phyloP scores from a whole-genome alignment of 2,113 vertebrate species.

The Oryzias woworae region DNA sequence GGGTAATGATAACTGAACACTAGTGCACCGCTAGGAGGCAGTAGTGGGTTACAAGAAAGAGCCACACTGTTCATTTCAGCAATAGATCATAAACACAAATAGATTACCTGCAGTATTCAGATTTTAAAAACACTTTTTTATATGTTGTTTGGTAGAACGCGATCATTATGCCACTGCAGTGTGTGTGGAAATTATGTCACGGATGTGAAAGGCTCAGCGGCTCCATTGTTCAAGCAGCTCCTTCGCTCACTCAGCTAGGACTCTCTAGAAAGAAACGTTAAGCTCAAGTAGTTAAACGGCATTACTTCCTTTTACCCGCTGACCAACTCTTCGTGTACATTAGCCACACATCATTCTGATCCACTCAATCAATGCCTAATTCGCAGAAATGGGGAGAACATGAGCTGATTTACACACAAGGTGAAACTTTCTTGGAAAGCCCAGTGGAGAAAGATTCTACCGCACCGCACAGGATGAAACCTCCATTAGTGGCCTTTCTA shows the following conservation, averaged over 20 bases:
- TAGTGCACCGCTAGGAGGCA: constrained; percentile 67
- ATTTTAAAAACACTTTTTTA: too few species aligned
- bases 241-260: constrained; percentile 27
- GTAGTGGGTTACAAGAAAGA: constrained; percentile 24
- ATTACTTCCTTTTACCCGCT: constrained; percentile 57
- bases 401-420: constrained; percentile 34
- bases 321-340: constrained; percentile 46
- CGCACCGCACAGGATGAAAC: constrained; percentile 33
- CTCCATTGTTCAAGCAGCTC: constrained; percentile 30
- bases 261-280: constrained; percentile 39
- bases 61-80: too few species aligned
- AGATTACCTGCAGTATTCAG: too few species aligned
- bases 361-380: constrained; percentile 65
- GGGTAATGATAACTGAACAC: constrained; percentile 15
- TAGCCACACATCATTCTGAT: constrained; percentile 33
- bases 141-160: too few species aligned
- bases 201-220: constrained; percentile 2
- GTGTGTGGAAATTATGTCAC: constrained; percentile 4
- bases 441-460: constrained; percentile 5
- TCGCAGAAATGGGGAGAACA: constrained; percentile 35
- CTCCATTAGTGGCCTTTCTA: constrained; percentile 46
- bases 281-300: constrained; percentile 57
- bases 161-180: background rate
- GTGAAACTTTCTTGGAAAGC: constrained; percentile 9
- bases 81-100: too few species aligned